Evolutionary conservation across 2,888 invertebrate genomes (phyloP).

Genomic region (Pardosa pseudoannulata): DNA sequence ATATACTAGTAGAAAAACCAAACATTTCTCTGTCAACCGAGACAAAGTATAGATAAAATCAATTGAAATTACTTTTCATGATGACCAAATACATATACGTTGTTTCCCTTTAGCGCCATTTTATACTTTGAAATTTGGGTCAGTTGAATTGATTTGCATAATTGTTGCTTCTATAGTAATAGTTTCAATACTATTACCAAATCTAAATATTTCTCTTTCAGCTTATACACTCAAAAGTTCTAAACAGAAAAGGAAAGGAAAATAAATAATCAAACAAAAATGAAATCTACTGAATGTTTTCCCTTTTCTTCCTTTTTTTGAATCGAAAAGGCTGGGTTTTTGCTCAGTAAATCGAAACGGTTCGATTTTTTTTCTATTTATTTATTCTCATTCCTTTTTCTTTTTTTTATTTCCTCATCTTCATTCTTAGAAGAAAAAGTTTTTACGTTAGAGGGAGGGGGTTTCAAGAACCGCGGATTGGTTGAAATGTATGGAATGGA

Average conservation of each 20-base stretch:
- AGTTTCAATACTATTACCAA: constrained; percentile 28
- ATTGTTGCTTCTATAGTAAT: constrained; percentile 43
- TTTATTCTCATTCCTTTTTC: constrained; percentile 45
- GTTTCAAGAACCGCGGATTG: constrained; percentile 36
- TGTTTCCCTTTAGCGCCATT: too few species aligned
- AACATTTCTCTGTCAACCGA: too few species aligned
- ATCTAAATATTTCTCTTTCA: constrained; percentile 30
- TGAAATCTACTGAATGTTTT: constrained; percentile 46
- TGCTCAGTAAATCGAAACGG: constrained; percentile 62
- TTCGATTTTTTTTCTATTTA: constrained; percentile 55
- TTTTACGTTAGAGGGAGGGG: constrained; percentile 33
- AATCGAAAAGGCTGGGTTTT: constrained; percentile 55
- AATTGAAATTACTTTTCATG: too few species aligned
- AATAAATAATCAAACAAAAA: constrained; percentile 24
- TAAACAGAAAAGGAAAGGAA: constrained; percentile 18
- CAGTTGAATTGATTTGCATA: too few species aligned
- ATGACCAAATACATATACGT: too few species aligned
- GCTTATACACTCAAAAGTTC: constrained; percentile 27
- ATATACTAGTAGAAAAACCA: too few species aligned
- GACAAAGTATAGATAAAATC: too few species aligned
- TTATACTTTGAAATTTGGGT: too few species aligned
- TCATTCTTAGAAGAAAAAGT: constrained; percentile 45
- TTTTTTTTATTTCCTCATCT: constrained; percentile 36
- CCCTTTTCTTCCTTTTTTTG: constrained; percentile 42
- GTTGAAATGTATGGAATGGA: constrained; percentile 40